Conservation (phyloP, 2,888 invertebrate species). For the Thecocarcelia acutangulata region DNA sequence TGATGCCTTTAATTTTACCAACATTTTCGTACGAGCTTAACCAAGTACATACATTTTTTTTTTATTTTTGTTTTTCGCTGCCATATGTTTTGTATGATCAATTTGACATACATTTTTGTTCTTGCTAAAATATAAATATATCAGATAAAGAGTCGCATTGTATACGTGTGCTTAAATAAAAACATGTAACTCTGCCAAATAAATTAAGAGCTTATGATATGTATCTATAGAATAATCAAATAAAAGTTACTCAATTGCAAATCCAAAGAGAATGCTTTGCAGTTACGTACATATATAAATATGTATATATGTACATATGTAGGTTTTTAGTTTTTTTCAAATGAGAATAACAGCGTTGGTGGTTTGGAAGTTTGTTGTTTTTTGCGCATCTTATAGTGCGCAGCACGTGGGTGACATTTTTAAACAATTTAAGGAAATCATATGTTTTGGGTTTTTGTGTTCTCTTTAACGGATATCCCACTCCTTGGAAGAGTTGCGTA, state of each 20-base stretch:
- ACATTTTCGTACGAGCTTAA: slow-evolving; percentile 24
- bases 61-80: slow-evolving; percentile 1
- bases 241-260: slow-evolving; percentile 19
- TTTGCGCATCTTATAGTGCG: slow-evolving; percentile 61
- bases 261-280: slow-evolving; percentile 10
- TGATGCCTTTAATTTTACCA: not conserved
- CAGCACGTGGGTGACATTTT: slow-evolving; percentile 65
- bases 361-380: not conserved
- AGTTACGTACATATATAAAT: too few species aligned
- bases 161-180: slow-evolving; percentile 4
- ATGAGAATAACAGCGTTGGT: slow-evolving; percentile 13
- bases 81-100: slow-evolving; percentile 50
- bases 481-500: not conserved
- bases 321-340: not conserved
- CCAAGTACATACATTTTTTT: not conserved
- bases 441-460: slow-evolving; percentile 11
- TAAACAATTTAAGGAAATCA: slow-evolving; percentile 9
- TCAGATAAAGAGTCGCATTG: slow-evolving; percentile 55
- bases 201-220: slow-evolving; percentile 48
- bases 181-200: slow-evolving; percentile 44
- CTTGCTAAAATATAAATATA: slow-evolving; percentile 2
- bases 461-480: slow-evolving; percentile 5
- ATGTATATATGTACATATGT: too few species aligned
- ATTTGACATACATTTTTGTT: slow-evolving; percentile 59
- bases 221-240: slow-evolving; percentile 29